Base-by-base conservation (phyloP, 1,140 invertebrate species). In the Scylla paramamosain region DNA sequence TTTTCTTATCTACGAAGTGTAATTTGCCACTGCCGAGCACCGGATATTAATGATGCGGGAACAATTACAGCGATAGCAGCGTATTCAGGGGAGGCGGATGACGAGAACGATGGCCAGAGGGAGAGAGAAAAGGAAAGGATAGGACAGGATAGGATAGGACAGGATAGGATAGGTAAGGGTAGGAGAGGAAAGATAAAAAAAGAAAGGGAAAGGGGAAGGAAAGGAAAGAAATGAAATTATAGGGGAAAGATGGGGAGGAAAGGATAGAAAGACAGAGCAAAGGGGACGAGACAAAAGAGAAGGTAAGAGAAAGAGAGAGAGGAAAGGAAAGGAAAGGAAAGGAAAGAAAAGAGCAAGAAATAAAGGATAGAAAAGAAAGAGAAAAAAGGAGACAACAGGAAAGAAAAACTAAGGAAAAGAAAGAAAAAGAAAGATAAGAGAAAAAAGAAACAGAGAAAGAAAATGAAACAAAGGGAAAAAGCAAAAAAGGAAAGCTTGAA, bases 1-100 rank as follows among this genome's bases (percentile, higher is more conserved):
- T 77, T 77, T 77, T 77, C 67, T 77, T 77, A 77, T 77, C 67
- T 77, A 77, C 67, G 67, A 77, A 25, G 67, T 77, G 67, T n/a
- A 77, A 77, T 77, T 77, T 77, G 67, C 67, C 67, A n/a, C 20
- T 77, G 67, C 20, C 67, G 67, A 77, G 20, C 67, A 25, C 20
- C 20, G n/a, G 67, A 77, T 77, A 77, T 77, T 77, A 77, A 77
- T n/a, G 67, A 77, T 20, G 52, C 52, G 52, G 52, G 12, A 20
- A 59, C 52, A 14, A 59, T 59, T 59, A 59, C 52, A 59, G 52
- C 52, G 52, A 59, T 59, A 59, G 52, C 52, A 20, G 16, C 52
- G 52, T 20, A 59, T 59, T 59, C 52, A 59, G 25, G n/a, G 32
- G 32, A 86, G n/a, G 83, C 8, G 12, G 83, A 86, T 29, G 83